A percentile compares a stretch with the other conserved stretches of the same genome.
phyloP scores from a whole-genome alignment of 2,113 vertebrate genomes.

The Chloebia gouldiae region DNA sequence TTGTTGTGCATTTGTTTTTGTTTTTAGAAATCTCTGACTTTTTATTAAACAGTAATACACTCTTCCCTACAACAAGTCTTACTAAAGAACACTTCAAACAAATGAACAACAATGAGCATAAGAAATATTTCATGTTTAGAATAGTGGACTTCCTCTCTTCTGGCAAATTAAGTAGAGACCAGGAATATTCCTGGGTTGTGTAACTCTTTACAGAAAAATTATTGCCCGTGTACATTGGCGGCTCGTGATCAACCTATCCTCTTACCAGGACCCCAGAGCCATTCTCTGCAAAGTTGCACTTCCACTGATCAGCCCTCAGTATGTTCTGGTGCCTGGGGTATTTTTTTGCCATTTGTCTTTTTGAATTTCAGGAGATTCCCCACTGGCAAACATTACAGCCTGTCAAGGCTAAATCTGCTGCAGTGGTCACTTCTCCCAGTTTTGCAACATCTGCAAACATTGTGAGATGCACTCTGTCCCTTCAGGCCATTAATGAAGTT shows the following conservation, averaged over 20 bases:
- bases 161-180: not conserved
- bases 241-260: not conserved
- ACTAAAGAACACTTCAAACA: not conserved
- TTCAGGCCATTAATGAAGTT: not conserved
- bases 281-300: not conserved
- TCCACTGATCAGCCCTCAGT: not conserved
- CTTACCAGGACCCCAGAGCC: not conserved
- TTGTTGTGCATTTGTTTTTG: not conserved
- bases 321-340: not conserved
- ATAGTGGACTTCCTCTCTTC: not conserved
- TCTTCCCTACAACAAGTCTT: not conserved
- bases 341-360: not conserved
- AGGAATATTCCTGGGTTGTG: not conserved
- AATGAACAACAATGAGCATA: not conserved
- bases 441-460: not conserved
- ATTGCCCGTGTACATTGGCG: accelerated
- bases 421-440: not conserved
- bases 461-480: not conserved
- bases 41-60: not conserved
- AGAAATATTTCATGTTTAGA: not conserved
- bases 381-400: not conserved
- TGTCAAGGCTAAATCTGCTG: not conserved
- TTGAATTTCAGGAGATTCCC: not conserved
- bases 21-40: not conserved
- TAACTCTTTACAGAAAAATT: not conserved